Evolutionary conservation across 2,113 vertebrate species (phyloP).

Genomic region (Tupaia tana): DNA sequence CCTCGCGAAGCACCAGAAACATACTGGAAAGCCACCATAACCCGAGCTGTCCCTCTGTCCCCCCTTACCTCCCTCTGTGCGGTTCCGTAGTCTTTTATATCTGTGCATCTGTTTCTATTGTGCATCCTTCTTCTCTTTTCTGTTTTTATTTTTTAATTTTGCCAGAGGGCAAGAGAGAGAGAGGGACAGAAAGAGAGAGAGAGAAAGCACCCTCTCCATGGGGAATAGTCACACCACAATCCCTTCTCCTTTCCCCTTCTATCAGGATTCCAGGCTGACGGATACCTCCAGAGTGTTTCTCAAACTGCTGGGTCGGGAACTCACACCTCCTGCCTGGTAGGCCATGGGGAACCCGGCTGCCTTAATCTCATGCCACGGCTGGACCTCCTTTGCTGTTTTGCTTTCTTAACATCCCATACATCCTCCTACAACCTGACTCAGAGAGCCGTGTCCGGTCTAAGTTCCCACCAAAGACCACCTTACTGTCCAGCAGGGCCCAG

Average conservation of each 20-base stretch:
- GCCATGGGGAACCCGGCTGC: no score
- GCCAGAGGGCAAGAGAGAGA: no score
- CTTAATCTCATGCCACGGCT: no score
- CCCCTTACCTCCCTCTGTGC: neutral
- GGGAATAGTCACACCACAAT: no score
- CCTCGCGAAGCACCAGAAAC: neutral
- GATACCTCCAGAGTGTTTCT: no score
- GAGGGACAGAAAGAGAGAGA: no score
- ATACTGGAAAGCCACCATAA: neutral
- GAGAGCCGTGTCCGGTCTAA: neutral
- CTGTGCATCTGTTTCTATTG: neutral
- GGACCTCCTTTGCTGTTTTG: neutral
- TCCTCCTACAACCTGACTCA: neutral
- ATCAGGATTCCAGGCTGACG: no score
- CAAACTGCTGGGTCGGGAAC: no score
- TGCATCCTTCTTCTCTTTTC: neutral
- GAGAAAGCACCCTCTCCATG: no score
- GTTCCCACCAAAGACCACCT: neutral
- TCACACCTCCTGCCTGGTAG: no score
- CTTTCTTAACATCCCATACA: neutral
- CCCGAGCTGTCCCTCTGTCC: neutral
- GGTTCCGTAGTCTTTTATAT: neutral
- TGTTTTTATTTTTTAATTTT: neutral
- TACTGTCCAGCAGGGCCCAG: neutral
- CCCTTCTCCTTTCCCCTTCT: no score